Evolutionary conservation across 2,888 invertebrate genomes (phyloP).

Genomic region (Terebella lapidaria): DNA sequence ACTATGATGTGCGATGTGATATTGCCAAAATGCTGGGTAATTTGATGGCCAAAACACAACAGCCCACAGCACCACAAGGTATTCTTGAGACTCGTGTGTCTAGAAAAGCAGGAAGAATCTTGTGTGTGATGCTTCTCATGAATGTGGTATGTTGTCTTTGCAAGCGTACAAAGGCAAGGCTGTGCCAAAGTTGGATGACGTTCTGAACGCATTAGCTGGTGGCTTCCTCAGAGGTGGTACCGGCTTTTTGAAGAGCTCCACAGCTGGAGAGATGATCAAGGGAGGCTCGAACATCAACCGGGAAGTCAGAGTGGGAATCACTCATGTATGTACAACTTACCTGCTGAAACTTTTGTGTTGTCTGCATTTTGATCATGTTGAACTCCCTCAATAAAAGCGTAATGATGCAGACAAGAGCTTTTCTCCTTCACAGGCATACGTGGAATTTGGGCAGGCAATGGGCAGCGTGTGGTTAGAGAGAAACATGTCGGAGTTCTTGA

Average conservation of each 20-base stretch:
- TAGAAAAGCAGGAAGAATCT: too few relatives aligned
- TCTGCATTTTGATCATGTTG: too few relatives aligned
- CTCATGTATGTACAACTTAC: conserved; percentile 73
- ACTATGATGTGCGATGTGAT: conserved; percentile 85
- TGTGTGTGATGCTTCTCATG: too few relatives aligned
- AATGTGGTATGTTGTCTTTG: too few relatives aligned
- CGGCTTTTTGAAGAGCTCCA: conserved; percentile 68
- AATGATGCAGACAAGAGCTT: too few relatives aligned
- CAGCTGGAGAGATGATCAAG: conserved; percentile 93
- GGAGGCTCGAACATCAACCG: conserved; percentile 87
- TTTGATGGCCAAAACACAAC: conserved; percentile 64
- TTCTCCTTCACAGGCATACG: conserved; percentile 71
- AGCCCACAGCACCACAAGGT: background rate
- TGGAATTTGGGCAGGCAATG: conserved; percentile 87
- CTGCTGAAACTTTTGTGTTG: background rate
- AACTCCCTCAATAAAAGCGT: too few relatives aligned
- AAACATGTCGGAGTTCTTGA: conserved; percentile 78
- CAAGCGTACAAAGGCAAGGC: conserved; percentile 28
- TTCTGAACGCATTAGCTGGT: conserved; percentile 81
- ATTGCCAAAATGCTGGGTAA: conserved; percentile 88
- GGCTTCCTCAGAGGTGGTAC: conserved; percentile 93
- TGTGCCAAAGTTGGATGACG: conserved; percentile 66
- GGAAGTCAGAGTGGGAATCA: conserved; percentile 94
- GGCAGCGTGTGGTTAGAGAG: conserved; percentile 93
- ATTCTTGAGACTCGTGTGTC: background rate